phyloP scores from a whole-genome alignment of 2,797 vertebrate genomes.

The Urosaurus nigricauda region DNA sequence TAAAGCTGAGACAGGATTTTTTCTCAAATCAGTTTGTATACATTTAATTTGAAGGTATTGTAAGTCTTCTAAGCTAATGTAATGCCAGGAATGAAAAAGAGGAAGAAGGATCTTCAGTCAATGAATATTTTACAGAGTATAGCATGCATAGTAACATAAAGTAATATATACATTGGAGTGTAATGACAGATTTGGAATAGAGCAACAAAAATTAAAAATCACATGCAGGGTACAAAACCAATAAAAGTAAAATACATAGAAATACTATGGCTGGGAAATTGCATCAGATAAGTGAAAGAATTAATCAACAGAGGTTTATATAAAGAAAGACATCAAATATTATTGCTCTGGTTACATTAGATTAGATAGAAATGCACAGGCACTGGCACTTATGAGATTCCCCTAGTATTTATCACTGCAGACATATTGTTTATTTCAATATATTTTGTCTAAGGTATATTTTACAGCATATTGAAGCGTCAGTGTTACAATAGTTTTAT shows the following conservation, averaged over 20 bases:
- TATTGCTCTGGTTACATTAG: slow-evolving; percentile 28
- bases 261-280: slow-evolving; percentile 18
- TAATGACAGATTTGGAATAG: slow-evolving; percentile 9
- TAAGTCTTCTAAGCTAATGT: neutral
- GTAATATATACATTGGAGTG: neutral
- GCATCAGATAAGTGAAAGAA: slow-evolving; percentile 1
- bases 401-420: slow-evolving; percentile 32
- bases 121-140: neutral
- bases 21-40: neutral
- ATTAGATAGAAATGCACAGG: slow-evolving; percentile 21
- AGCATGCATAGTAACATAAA: neutral
- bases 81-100: neutral
- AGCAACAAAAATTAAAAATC: slow-evolving; percentile 6
- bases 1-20: slow-evolving; percentile 15
- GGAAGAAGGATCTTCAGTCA: neutral
- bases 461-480: slow-evolving; percentile 34
- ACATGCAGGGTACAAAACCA: neutral
- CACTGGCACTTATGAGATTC: slow-evolving; percentile 29
- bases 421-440: slow-evolving; percentile 14
- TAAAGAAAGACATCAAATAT: slow-evolving; percentile 29
- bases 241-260: slow-evolving; percentile 42
- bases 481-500: slow-evolving; percentile 42
- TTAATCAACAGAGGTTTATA: neutral
- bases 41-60: neutral
- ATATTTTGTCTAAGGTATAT: slow-evolving; percentile 21